Evolutionary conservation across 2,888 invertebrate species (phyloP).

Genomic region (Ormyrus labotus): DNA sequence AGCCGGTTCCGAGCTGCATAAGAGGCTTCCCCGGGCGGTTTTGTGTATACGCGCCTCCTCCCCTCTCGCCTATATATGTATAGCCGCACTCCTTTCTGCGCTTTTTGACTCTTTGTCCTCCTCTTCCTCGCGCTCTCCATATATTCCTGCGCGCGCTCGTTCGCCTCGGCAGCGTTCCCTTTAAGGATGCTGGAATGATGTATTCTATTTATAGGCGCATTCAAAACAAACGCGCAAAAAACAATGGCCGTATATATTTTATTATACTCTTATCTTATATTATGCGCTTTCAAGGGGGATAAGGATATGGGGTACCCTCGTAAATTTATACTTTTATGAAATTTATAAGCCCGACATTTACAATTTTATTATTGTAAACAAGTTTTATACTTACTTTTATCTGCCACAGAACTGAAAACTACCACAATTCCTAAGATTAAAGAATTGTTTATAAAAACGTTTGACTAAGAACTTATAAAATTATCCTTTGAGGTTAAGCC

Average conservation of each 20-base stretch:
- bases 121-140: not conserved
- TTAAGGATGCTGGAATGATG: conserved; percentile 34
- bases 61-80: not conserved
- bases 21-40: conserved; percentile 16
- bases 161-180: not conserved
- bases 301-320: no score
- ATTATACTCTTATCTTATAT: not conserved
- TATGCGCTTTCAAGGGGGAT: no score
- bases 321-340: no score
- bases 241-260: conserved; percentile 42
- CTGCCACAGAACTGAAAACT: no score
- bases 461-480: no score
- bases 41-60: not conserved
- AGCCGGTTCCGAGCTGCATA: conserved; percentile 5
- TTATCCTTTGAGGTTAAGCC: no score
- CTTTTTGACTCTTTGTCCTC: conserved; percentile 37
- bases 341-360: no score
- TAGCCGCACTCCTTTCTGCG: not conserved
- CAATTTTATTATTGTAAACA: no score
- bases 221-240: conserved; percentile 36
- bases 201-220: conserved; percentile 49
- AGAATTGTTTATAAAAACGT: no score
- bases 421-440: no score
- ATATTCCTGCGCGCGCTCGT: no score
- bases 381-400: no score